Evolutionary conservation across 2,888 invertebrate species (phyloP).

Genomic region (Melanophora roralis): DNA sequence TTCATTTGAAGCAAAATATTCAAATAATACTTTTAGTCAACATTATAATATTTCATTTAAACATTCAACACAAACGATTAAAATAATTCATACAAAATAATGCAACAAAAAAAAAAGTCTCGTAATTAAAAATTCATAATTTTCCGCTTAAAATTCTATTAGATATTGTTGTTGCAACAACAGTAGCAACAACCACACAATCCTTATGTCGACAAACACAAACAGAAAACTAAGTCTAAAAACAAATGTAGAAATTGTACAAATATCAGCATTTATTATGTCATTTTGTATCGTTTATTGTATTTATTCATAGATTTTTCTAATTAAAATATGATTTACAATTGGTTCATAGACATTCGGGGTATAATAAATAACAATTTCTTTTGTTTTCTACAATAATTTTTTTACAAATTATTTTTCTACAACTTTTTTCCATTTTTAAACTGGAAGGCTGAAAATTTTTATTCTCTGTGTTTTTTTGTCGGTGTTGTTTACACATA

Average conservation of each 20-base stretch:
- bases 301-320: conserved; percentile 62
- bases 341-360: conserved; percentile 57
- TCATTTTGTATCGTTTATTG: conserved; percentile 24
- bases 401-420: neutral
- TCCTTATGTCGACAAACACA: conserved; percentile 37
- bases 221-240: conserved; percentile 14
- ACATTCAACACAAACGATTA: conserved; percentile 37
- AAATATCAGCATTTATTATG: conserved; percentile 53
- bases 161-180: conserved; percentile 24
- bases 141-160: conserved; percentile 58
- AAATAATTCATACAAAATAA: conserved; percentile 38
- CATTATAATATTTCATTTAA: conserved; percentile 13
- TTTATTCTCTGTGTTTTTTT: conserved; percentile 21
- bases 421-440: neutral
- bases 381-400: conserved; percentile 29
- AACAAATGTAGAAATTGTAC: conserved; percentile 28
- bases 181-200: conserved; percentile 21
- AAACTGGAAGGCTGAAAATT: conserved; percentile 40
- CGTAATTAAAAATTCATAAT: conserved; percentile 60
- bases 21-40: conserved; percentile 37
- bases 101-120: neutral
- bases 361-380: conserved; percentile 37
- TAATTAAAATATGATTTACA: conserved; percentile 63
- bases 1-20: neutral
- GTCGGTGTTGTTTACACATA: neutral